Evolutionary conservation across 2,888 invertebrate genomes (phyloP).

Genomic region (Drosophila koepferae): DNA sequence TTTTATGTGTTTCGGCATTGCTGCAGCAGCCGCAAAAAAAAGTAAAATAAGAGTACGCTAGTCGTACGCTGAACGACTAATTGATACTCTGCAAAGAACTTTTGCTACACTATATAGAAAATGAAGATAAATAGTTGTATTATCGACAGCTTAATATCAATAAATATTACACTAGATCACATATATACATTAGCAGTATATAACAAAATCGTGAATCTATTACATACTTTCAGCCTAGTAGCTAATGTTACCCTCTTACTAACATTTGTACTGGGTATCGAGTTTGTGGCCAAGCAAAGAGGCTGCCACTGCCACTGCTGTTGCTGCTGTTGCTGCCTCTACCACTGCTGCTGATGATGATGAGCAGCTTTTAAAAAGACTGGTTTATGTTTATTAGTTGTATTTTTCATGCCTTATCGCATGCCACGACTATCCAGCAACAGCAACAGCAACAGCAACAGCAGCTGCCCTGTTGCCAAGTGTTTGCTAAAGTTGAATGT

Average conservation of each 20-base stretch:
- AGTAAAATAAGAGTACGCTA: slow-evolving; percentile 10
- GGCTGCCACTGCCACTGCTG: slow-evolving; percentile 21
- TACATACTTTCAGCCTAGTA: too few species aligned
- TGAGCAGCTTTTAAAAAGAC: slow-evolving; percentile 80
- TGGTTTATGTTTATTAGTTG: slow-evolving; percentile 82
- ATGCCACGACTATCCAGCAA: slow-evolving; percentile 28
- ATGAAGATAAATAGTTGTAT: neutral
- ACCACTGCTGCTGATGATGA: slow-evolving; percentile 60
- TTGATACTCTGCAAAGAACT: slow-evolving; percentile 6
- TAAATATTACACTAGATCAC: neutral
- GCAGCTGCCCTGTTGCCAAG: slow-evolving; percentile 41
- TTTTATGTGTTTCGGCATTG: slow-evolving; percentile 72
- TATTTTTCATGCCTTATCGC: slow-evolving; percentile 76
- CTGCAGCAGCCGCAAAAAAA: slow-evolving; percentile 42
- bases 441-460: slow-evolving; percentile 18
- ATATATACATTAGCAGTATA: neutral
- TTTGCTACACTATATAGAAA: too few species aligned
- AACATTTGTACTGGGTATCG: neutral
- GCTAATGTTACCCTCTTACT: neutral
- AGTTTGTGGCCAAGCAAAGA: slow-evolving; percentile 32
- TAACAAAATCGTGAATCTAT: neutral
- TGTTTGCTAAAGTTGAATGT: slow-evolving; percentile 12
- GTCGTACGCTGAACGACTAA: neutral
- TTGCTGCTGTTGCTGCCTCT: slow-evolving; percentile 6
- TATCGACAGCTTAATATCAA: neutral